Base-by-base conservation (phyloP, 2,888 invertebrate genomes). In the Micoletzkya japonica region DNA sequence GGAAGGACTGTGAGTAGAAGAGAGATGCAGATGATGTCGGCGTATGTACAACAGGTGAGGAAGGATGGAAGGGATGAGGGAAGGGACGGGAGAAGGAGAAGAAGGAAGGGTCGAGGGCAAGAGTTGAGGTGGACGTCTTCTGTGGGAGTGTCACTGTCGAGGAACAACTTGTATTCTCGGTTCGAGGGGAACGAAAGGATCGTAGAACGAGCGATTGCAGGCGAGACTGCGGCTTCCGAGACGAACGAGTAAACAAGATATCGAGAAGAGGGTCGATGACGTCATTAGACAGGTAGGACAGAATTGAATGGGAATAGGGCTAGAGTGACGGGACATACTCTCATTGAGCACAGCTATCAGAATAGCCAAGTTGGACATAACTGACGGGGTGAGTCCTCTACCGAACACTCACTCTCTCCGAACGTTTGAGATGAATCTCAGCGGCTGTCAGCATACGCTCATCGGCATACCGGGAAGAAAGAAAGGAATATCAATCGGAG, bases 401-500 rank as follows among this genome's bases (percentile, higher is more conserved):
- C n/a, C n/a, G n/a, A n/a, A n/a, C n/a, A n/a, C n/a, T n/a, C n/a
- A n/a, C n/a, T n/a, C n/a, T n/a, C n/a, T n/a, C n/a, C n/a, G n/a
- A n/a, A 66, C 74, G 26, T 59, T 59, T 10, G 75, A 82, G 64
- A 78, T 82, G 79, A 82, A 82, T 59, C 71, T 82, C 57, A 73
- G 69, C 24, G 80, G 81, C 66, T 76, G 77, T 63, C 77, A 77
- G 72, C 74, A 81, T 58, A 81, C 80, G 6, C 60, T 79, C 54
- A 77, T 77, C 34, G 80, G 81, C 32, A 75, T 78, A 20, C 77
- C 78, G 4, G 76, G 76, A 56, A 60, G 77, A 52, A 70, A 74
- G 32, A 93, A 93, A 86, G 91, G 93, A 0, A 88, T 96, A 1
- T 95, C 95, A 0, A 94, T 95, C 0, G 95, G 95, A 0, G 95